A percentile compares a stretch with the other conserved stretches of the same genome.
Evolutionary conservation across 2,888 invertebrate species (phyloP).

Genomic region (Tenthredo notha): DNA sequence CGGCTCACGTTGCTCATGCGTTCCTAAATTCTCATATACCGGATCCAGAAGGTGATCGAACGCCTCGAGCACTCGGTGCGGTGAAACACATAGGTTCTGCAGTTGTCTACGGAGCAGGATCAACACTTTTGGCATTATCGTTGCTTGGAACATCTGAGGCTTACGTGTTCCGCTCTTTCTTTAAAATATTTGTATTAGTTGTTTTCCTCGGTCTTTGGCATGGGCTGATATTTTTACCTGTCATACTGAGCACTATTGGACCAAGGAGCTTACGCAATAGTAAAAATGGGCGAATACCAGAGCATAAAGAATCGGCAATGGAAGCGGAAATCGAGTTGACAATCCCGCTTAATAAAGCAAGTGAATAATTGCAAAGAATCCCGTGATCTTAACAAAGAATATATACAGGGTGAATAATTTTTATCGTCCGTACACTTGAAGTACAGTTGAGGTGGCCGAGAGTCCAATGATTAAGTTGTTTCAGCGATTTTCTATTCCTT

Average conservation of each 20-base stretch:
- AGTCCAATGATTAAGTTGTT: too few relatives aligned
- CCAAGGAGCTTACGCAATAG: conserved; percentile 77
- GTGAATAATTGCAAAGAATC: conserved; percentile 52
- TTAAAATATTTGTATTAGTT: conserved; percentile 88
- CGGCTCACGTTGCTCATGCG: conserved; percentile 90
- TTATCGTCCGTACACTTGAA: too few relatives aligned
- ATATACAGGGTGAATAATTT: too few relatives aligned
- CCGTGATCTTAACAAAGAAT: conserved; percentile 4
- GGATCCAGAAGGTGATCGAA: conserved; percentile 79
- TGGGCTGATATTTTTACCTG: conserved; percentile 88
- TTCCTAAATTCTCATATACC: conserved; percentile 84
- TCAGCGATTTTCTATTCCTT: too few relatives aligned
- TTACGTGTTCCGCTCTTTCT: conserved; percentile 89
- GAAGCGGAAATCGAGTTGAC: background rate
- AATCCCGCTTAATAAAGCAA: conserved; percentile 42
- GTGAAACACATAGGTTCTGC: conserved; percentile 88
- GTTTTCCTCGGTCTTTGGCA: conserved; percentile 89
- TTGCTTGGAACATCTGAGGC: conserved; percentile 86
- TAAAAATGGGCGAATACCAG: background rate
- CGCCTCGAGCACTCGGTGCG: conserved; percentile 82
- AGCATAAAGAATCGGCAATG: conserved; percentile 53
- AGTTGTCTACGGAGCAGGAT: conserved; percentile 88
- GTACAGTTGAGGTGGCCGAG: too few relatives aligned
- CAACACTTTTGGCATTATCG: conserved; percentile 87
- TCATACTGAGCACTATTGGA: conserved; percentile 87